Base-by-base conservation (phyloP, 1,140 invertebrate species). In the Trachymyrmex cornetzi region DNA sequence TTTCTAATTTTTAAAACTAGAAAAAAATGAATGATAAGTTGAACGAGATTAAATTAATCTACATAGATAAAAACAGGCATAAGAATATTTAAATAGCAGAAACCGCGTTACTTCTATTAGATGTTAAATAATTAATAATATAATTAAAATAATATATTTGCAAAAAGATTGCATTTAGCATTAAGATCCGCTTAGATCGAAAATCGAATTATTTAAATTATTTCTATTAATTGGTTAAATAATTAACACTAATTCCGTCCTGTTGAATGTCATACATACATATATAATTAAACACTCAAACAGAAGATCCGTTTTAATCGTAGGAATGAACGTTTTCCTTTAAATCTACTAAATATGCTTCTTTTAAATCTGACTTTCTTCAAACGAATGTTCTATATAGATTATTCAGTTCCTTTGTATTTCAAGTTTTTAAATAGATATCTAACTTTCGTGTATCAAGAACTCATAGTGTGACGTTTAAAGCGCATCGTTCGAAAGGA, bases 251-350 rank as follows among this genome's bases (percentile, higher is more conserved):
- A 14, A 44, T 69, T n/a, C 11, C 59, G 59, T 16, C 12, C 24
- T 30, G 14, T 63, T 14, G 14, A 63, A 63, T 69, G 9, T 71
- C 9, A 38, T 3, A 50, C 2, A 12, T 48, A 69, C 22, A 69
- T 2, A 38, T 38, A 44, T 44, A 44, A 50, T 71, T 50, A 38
- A 3, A 71, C 16, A 27, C 3, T 50, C 0, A 1, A 50, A 50
- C 0, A 48, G 5, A 50, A 71, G 12, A 63, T 63, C 6, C 0
- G 14, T 24, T 19, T 71, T 69, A 22, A 57, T 55, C 5, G 12
- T 11, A 24, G 12, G 19, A 72, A 12, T 53, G 55, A 74, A 74
- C 30, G 5, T 57, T 6, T 59, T 75, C n/a, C 72, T 59, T 59
- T 53, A n/a, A 38, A 24, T 27, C 7, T 4, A 14, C 2, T 24